These are phyloP conservation scores for Procavia capensis DNA, from an alignment of 2,113 vertebrate genomes.

Conservation along the genomic window DNA sequence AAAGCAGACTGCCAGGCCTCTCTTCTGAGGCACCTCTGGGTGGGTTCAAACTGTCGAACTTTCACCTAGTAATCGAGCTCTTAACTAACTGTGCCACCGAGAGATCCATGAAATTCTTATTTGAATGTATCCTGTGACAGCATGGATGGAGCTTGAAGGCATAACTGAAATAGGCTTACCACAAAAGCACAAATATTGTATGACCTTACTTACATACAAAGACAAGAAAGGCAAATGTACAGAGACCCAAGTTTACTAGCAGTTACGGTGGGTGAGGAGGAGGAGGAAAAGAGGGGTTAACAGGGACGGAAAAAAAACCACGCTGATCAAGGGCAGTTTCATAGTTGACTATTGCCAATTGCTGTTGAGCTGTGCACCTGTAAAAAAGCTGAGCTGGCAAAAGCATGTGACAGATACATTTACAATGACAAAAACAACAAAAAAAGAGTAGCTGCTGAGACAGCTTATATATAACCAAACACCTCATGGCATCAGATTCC, in stretches of 20 bases:
- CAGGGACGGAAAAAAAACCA: too few relatives aligned
- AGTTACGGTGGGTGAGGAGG: too few relatives aligned
- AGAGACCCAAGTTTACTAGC: not conserved
- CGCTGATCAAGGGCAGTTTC: too few relatives aligned
- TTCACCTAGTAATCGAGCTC: not conserved
- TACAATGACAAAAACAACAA: not conserved
- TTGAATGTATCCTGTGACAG: constrained; percentile 26
- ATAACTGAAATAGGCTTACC: not conserved
- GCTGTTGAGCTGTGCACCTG: not conserved
- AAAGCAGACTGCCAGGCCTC: not conserved
- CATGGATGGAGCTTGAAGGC: not conserved
- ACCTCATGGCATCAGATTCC: not conserved
- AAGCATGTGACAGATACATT: not conserved
- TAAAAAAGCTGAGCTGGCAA: not conserved
- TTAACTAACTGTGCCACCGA: not conserved
- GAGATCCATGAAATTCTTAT: not conserved
- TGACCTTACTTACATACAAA: not conserved
- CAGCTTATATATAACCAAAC: not conserved
- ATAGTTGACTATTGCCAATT: not conserved
- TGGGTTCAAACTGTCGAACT: not conserved
- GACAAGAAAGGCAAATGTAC: not conserved
- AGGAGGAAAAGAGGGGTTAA: too few relatives aligned
- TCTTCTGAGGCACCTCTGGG: not conserved
- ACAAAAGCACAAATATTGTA: not conserved
- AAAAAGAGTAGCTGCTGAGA: not conserved